Percentiles rank a stretch among this genome's conserved stretches.
phyloP scores from a whole-genome alignment of 2,888 invertebrate species.

The Actias luna region DNA sequence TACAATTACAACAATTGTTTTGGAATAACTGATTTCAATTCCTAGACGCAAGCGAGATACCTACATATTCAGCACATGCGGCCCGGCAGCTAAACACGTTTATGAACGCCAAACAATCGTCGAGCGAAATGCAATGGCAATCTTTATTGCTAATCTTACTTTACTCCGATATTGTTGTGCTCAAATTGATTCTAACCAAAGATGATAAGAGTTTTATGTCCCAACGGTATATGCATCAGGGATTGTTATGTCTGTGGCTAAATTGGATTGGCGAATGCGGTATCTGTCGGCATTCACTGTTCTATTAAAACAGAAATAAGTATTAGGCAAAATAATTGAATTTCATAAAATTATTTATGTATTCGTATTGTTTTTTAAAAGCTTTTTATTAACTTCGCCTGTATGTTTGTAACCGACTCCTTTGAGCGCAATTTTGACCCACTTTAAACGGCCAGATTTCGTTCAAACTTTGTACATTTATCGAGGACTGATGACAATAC shows the following conservation, averaged over 20 bases:
- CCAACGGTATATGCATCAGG: conserved; percentile 59
- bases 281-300: conserved; percentile 16
- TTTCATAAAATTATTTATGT: background rate
- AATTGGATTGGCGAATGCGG: conserved; percentile 55
- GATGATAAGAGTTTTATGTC: conserved; percentile 69
- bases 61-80: conserved; percentile 20
- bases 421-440: too few relatives aligned
- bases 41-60: background rate
- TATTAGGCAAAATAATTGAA: background rate
- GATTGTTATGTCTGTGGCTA: conserved; percentile 64
- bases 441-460: too few relatives aligned
- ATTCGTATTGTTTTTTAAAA: too few relatives aligned
- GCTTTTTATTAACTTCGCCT: too few relatives aligned
- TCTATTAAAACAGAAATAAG: conserved; percentile 35
- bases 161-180: conserved; percentile 62
- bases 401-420: too few relatives aligned
- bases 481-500: too few relatives aligned
- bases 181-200: conserved; percentile 65
- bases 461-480: too few relatives aligned
- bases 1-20: conserved; percentile 19
- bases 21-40: conserved; percentile 17
- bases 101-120: conserved; percentile 68
- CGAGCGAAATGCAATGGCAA: conserved; percentile 56
- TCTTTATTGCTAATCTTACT: conserved; percentile 67
- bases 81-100: conserved; percentile 46